phyloP scores from a whole-genome alignment of 2,113 vertebrate species.

The Crocuta crocuta region DNA sequence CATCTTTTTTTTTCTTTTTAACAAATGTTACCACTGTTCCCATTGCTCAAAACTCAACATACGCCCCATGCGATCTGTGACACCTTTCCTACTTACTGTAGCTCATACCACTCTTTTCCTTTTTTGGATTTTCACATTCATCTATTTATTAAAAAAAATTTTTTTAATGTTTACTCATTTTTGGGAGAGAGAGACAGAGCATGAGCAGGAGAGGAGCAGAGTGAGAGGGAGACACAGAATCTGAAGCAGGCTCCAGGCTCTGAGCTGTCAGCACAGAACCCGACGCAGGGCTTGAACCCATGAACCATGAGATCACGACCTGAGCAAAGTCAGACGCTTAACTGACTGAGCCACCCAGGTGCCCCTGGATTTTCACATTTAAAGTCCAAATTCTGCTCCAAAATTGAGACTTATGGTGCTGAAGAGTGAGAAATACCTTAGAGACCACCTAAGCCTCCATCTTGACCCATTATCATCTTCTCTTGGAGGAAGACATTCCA shows the following conservation, averaged over 20 bases:
- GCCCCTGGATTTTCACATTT: background rate
- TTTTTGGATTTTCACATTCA: background rate
- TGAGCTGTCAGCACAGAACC: no score
- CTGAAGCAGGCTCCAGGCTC: no score
- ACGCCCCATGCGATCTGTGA: background rate
- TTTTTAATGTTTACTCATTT: no score
- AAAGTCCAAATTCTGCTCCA: background rate
- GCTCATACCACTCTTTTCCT: background rate
- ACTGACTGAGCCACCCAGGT: no score
- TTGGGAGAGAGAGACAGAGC: no score
- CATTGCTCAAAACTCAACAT: background rate
- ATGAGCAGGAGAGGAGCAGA: no score
- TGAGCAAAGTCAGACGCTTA: no score
- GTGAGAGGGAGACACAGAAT: no score
- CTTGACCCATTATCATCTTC: background rate
- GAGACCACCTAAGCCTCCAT: background rate
- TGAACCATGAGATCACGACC: no score
- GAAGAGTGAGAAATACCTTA: background rate
- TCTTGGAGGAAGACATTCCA: background rate
- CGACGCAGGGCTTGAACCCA: no score
- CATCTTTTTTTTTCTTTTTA: background rate
- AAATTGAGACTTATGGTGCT: background rate
- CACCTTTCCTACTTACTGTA: background rate
- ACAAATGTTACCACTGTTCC: background rate
- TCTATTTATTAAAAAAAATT: no score